Percentiles rank a stretch among this genome's conserved stretches.
Conservation (phyloP, 1,140 invertebrate genomes). For the Anoplophora glabripennis region DNA sequence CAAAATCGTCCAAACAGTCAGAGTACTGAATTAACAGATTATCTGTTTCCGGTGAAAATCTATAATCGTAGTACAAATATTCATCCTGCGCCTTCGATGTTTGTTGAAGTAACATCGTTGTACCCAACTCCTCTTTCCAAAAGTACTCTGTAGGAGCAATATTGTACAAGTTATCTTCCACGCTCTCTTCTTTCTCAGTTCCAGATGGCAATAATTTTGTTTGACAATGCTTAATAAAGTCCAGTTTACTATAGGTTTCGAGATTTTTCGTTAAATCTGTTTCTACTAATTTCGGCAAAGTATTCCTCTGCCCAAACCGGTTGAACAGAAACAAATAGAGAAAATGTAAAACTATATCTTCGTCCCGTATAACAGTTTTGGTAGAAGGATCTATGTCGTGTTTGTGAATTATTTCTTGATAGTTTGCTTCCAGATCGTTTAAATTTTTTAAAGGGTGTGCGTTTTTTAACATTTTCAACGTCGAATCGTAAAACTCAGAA, state of each 20-base stretch:
- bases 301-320: neutral
- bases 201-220: neutral
- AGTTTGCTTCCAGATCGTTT: neutral
- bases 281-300: neutral
- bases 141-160: constrained; percentile 20
- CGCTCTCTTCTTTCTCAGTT: neutral
- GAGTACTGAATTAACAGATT: constrained; percentile 27
- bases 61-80: constrained; percentile 17
- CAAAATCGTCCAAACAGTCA: constrained; percentile 32
- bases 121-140: constrained; percentile 29
- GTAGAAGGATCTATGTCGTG: constrained; percentile 22
- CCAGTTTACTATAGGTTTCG: neutral
- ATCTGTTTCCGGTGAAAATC: constrained; percentile 29
- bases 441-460: constrained; percentile 1
- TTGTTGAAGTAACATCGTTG: constrained; percentile 25
- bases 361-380: neutral
- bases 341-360: constrained; percentile 17
- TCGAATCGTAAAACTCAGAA: constrained; percentile 2
- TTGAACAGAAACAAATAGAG: constrained; percentile 25
- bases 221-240: constrained; percentile 11
- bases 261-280: constrained; percentile 13
- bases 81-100: constrained; percentile 21
- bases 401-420: constrained; percentile 20
- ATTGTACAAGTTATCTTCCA: constrained; percentile 20
- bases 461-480: constrained; percentile 6